Base-by-base conservation (phyloP, 2,113 vertebrate species). In the Telmatochromis bifrenatus region DNA sequence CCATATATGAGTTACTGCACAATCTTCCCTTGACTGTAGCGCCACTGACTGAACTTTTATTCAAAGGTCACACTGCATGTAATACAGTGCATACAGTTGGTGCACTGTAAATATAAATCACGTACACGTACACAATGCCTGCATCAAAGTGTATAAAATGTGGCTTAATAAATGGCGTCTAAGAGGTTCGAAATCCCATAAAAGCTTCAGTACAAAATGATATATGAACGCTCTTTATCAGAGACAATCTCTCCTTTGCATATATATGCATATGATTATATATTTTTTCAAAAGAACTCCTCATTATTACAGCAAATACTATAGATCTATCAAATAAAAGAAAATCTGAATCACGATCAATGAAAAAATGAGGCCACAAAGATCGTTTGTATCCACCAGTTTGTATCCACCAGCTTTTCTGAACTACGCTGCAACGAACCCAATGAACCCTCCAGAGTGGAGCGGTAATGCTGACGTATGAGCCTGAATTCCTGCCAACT, bases 381-480 rank as follows among this genome's bases (percentile, higher is more conserved):
- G 37, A 62, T 84, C 1, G 31, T 45, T 53, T 73, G 56, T 83
- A 21, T 21, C 21, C 21, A 21, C 21, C 21, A 21, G 21, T 21
- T 21, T 21, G 70, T 55, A 19, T 79, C 60, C 45, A 39, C 4
- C 51, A 60, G 86, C 35, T 33, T 7, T 3, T 7, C 31, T 31
- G 28, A 85, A 79, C 58, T 79, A 15, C 53, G 7, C 86, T 62
- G 81, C 90, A 90, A 53, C 79, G 85, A 93, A 93, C 92, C 87
- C 86, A 47, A 7, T 84, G 91, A 93, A 94, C 90, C 83, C 79
- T 54, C 39, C 12, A 21, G 84, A 73, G 88, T 28, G 83, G 56
- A 91, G 86, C 87, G 80, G 92, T 86, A 89, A 90, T 84, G 87
- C 81, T 91, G 87, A 90, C 90, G 92, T 77, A 90, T 85, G 84